Conservation (phyloP, 2,113 vertebrate species). For the Tragulus kanchil region DNA sequence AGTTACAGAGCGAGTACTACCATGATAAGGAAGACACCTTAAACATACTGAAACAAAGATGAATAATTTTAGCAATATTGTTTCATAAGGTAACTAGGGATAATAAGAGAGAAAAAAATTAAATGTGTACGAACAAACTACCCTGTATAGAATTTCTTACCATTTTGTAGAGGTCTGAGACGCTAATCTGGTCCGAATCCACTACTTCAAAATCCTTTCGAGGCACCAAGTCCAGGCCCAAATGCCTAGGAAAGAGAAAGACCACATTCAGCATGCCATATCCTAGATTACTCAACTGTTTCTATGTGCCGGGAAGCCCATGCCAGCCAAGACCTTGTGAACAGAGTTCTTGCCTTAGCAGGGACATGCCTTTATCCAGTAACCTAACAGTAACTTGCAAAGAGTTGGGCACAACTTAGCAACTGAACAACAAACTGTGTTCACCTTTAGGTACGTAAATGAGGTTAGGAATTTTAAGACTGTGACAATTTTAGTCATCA, state of each 20-base stretch:
- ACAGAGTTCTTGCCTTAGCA: not conserved
- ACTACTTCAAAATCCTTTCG: slow-evolving; percentile 99
- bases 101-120: slow-evolving; percentile 51
- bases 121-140: slow-evolving; percentile 3
- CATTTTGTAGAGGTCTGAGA: slow-evolving; percentile 99
- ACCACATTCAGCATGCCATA: slow-evolving; percentile 24
- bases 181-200: slow-evolving; percentile 98
- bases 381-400: not conserved
- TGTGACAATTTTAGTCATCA: slow-evolving; percentile 25
- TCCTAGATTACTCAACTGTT: not conserved
- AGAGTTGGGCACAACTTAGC: not conserved
- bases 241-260: slow-evolving; percentile 90
- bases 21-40: slow-evolving; percentile 12
- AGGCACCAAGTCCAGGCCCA: slow-evolving; percentile 97
- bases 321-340: not conserved
- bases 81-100: slow-evolving; percentile 33
- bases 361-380: not conserved
- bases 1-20: not conserved
- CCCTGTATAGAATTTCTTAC: slow-evolving; percentile 87
- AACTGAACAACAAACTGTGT: not conserved
- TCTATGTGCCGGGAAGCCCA: not conserved
- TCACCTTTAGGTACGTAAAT: slow-evolving; percentile 17
- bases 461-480: not conserved
- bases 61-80: slow-evolving; percentile 15
- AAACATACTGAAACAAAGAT: not conserved